These are phyloP conservation scores for Oncorhynchus nerka DNA, from an alignment of 2,113 vertebrate genomes.

Conservation along the genomic window DNA sequence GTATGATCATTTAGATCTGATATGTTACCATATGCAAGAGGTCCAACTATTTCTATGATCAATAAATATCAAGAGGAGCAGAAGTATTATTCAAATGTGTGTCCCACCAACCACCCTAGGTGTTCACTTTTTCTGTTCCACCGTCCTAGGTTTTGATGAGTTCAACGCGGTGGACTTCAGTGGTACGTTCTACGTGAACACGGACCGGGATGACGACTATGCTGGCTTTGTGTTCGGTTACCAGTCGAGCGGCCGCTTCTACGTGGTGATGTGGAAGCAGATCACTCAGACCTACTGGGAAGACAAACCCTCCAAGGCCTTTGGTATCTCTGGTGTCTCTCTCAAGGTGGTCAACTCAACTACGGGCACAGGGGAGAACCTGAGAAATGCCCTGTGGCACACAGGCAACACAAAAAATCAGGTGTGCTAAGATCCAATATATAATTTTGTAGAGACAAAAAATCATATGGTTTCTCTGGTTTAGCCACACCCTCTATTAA, in stretches of 20 bases:
- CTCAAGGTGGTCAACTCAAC: constrained; percentile 98
- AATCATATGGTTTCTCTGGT: not conserved
- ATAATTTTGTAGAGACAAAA: no score
- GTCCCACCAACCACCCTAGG: no score
- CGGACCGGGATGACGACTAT: constrained; percentile 95
- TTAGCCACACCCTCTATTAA: not conserved
- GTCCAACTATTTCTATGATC: not conserved
- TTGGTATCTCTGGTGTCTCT: constrained; percentile 94
- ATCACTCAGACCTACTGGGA: constrained; percentile 99
- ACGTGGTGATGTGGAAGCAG: constrained; percentile 99
- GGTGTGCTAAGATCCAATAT: constrained; percentile 65
- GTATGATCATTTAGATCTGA: not conserved
- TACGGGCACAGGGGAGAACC: constrained; percentile 89
- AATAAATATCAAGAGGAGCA: no score
- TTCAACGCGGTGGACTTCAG: constrained; percentile 97
- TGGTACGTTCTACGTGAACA: constrained; percentile 97
- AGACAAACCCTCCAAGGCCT: constrained; percentile 90
- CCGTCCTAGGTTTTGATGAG: constrained; percentile 86
- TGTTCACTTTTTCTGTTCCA: not conserved
- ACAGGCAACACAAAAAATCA: constrained; percentile 93
- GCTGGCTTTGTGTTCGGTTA: constrained; percentile 97
- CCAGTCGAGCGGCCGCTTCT: constrained; percentile 95
- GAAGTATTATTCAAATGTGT: not conserved
- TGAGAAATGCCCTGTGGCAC: constrained; percentile 96
- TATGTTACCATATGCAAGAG: not conserved